phyloP scores from a whole-genome alignment of 2,888 invertebrate species.

The Vesta saturnalis region DNA sequence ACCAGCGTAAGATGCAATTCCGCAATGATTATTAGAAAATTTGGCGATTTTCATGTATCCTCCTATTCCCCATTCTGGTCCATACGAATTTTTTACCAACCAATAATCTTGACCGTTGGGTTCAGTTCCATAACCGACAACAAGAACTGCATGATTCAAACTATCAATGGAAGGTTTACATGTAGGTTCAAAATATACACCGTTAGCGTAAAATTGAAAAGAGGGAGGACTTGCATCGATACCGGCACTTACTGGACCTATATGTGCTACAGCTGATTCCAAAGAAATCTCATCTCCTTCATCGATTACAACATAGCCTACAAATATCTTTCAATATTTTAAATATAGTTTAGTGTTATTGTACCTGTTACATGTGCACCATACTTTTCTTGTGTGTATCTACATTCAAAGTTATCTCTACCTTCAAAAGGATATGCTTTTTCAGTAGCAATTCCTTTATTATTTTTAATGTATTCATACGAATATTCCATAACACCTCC shows the following conservation, averaged over 20 bases:
- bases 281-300: constrained; percentile 78
- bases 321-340: constrained; percentile 45
- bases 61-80: constrained; percentile 55
- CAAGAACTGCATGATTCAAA: constrained; percentile 86
- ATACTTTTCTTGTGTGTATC: constrained; percentile 41
- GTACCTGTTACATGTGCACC: constrained; percentile 45
- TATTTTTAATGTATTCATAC: constrained; percentile 63
- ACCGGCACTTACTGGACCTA: constrained; percentile 88
- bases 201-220: constrained; percentile 86
- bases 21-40: constrained; percentile 76
- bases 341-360: neutral
- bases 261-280: constrained; percentile 80
- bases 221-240: constrained; percentile 87
- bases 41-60: constrained; percentile 52
- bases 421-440: constrained; percentile 65
- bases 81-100: constrained; percentile 78
- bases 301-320: constrained; percentile 79
- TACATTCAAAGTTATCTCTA: constrained; percentile 42
- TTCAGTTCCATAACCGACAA: constrained; percentile 81
- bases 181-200: constrained; percentile 82
- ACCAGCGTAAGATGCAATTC: constrained; percentile 80
- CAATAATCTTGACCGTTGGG: constrained; percentile 70
- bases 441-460: constrained; percentile 68
- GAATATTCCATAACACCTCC: constrained; percentile 67
- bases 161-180: constrained; percentile 70